These are phyloP conservation scores for Branchellion lobata DNA, from an alignment of 2,888 invertebrate genomes.

Conservation along the genomic window DNA sequence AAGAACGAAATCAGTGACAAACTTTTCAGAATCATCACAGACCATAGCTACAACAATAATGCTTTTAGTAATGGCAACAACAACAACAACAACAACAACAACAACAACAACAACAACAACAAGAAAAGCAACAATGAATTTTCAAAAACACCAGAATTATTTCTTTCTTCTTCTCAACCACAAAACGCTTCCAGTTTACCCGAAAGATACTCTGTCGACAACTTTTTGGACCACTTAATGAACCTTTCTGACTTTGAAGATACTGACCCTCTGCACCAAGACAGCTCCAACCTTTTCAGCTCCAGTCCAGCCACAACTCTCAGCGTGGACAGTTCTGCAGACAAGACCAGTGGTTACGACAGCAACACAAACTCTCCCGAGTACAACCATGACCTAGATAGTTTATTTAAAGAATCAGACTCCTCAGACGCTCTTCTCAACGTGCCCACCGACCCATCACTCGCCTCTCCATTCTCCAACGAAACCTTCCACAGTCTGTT, in stretches of 20 bases:
- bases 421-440: neutral
- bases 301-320: neutral
- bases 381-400: neutral
- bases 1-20: no score
- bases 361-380: slow-evolving; percentile 1
- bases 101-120: no score
- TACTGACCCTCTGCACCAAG: neutral
- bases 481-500: neutral
- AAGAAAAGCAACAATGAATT: no score
- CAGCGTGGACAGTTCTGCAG: slow-evolving; percentile 1
- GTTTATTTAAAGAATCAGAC: neutral
- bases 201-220: no score
- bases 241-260: neutral
- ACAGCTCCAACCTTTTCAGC: neutral
- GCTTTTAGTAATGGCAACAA: neutral
- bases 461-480: neutral
- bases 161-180: no score
- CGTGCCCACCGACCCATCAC: neutral
- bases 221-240: slow-evolving; percentile 4
- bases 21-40: no score
- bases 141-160: no score
- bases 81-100: neutral
- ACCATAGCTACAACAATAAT: slow-evolving; percentile 11
- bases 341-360: slow-evolving; percentile 32
- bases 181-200: no score